Base-by-base conservation (phyloP, 2,888 invertebrate species). In the Zeuzera pyrina region DNA sequence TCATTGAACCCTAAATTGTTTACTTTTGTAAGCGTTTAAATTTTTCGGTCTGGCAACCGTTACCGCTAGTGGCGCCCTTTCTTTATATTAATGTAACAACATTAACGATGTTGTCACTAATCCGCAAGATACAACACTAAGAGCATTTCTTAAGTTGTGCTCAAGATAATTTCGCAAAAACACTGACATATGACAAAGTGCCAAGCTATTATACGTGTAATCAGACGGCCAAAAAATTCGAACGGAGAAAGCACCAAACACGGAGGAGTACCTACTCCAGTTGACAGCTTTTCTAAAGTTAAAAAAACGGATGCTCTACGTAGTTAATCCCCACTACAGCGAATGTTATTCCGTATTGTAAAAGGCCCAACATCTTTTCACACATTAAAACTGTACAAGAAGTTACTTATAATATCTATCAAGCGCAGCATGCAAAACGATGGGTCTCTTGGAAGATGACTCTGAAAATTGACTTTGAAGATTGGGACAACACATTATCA, bases 401-500 rank as follows among this genome's bases (percentile, higher is more conserved):
- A 30, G 34, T 34, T 34, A 13, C 30, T 34, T 34, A 34, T 30
- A 34, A 34, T 34, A 34, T 19, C 30, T 30, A 34, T 34, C 36
- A 45, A 43, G 29, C 25, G n/a, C n/a, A 29, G 42, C 41, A 36
- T 45, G 42, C 35, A 38, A n/a, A 34, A 39, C 36, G 39, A 38
- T 43, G 40, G 47, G 48, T 19, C 43, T 46, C 33, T 42, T 52
- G 38, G 48, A 46, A 47, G 45, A 46, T 31, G 45, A 50, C 42
- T 39, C 38, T 41, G 45, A 49, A n/a, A n/a, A n/a, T n/a, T n/a
- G n/a, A n/a, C n/a, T n/a, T n/a, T n/a, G n/a, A n/a, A n/a, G n/a
- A n/a, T 34, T 47, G 46, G 49, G 41, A 50, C 41, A 43, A 39
- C 31, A 46, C 46, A 39, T 37, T 46, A 41, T 39, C 33, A 35